phyloP scores from a whole-genome alignment of 2,888 invertebrate species.

The Nebria salina region DNA sequence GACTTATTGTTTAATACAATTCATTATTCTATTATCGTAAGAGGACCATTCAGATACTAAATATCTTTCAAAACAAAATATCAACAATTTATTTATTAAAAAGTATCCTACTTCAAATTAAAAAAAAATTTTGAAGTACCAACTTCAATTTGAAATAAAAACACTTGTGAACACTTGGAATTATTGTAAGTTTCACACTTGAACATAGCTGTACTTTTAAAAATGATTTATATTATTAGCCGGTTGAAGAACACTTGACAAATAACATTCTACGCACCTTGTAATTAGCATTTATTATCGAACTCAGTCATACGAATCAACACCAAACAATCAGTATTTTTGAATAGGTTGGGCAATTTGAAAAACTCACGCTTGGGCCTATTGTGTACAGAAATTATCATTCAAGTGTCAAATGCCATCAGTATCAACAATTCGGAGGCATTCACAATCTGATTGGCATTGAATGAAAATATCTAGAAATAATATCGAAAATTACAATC shows the following conservation, averaged over 20 bases:
- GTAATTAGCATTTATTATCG: constrained; percentile 25
- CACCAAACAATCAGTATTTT: constrained; percentile 6
- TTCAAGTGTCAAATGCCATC: not conserved
- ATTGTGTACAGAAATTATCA: constrained; percentile 5
- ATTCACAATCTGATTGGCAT: constrained; percentile 11
- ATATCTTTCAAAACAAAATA: too few species aligned
- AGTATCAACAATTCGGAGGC: not conserved
- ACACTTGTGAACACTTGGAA: not conserved
- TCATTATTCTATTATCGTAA: too few species aligned
- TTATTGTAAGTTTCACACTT: not conserved
- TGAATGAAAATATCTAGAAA: constrained; percentile 1
- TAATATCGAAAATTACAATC: not conserved
- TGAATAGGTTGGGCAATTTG: constrained; percentile 13
- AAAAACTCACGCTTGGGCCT: not conserved
- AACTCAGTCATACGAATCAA: not conserved
- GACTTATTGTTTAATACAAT: too few species aligned
- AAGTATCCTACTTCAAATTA: too few species aligned
- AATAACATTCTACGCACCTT: constrained; percentile 22
- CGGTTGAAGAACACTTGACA: constrained; percentile 20
- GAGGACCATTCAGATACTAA: too few species aligned
- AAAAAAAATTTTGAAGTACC: not conserved
- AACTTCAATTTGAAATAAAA: not conserved
- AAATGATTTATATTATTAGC: constrained; percentile 32
- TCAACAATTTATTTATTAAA: too few species aligned
- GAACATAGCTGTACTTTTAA: constrained; percentile 33